Conservation (phyloP, 2,797 vertebrate genomes). For the Jordanella pulchra region DNA sequence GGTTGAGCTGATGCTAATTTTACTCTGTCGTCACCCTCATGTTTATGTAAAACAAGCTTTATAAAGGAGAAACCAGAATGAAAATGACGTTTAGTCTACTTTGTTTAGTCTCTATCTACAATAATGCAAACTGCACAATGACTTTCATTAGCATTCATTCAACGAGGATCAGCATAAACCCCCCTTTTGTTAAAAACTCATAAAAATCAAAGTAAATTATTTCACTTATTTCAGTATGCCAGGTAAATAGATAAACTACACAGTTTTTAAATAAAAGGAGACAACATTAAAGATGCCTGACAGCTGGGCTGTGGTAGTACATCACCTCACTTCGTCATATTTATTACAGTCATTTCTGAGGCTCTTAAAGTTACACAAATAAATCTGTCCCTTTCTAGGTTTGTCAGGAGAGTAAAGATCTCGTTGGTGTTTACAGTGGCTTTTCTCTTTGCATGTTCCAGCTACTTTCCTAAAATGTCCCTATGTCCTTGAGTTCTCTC, state of each 20-base stretch:
- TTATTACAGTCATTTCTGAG: slow-evolving; percentile 77
- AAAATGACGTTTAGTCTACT: slow-evolving; percentile 11
- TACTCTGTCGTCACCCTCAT: neutral
- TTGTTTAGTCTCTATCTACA: slow-evolving; percentile 38
- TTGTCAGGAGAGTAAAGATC: slow-evolving; percentile 58
- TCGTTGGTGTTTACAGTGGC: slow-evolving; percentile 44
- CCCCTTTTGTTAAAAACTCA: slow-evolving; percentile 16
- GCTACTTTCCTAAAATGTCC: slow-evolving; percentile 76
- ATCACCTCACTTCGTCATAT: slow-evolving; percentile 75
- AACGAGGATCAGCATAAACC: slow-evolving; percentile 18
- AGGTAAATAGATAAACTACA: slow-evolving; percentile 70
- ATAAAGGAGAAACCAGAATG: slow-evolving; percentile 8
- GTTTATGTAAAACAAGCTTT: neutral
- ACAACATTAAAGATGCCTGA: slow-evolving; percentile 74
- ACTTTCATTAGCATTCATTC: slow-evolving; percentile 29
- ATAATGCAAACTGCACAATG: slow-evolving; percentile 5
- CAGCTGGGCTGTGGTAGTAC: slow-evolving; percentile 70
- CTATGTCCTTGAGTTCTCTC: slow-evolving; percentile 74
- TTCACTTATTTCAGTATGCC: slow-evolving; percentile 62
- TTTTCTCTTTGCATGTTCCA: slow-evolving; percentile 57
- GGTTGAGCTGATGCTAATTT: neutral
- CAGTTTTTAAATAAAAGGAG: slow-evolving; percentile 67
- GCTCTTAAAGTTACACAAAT: slow-evolving; percentile 76
- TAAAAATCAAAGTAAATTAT: slow-evolving; percentile 45
- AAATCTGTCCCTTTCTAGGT: slow-evolving; percentile 79